Evolutionary conservation across 1,140 invertebrate species (phyloP).

Genomic region (Microplitis mediator): DNA sequence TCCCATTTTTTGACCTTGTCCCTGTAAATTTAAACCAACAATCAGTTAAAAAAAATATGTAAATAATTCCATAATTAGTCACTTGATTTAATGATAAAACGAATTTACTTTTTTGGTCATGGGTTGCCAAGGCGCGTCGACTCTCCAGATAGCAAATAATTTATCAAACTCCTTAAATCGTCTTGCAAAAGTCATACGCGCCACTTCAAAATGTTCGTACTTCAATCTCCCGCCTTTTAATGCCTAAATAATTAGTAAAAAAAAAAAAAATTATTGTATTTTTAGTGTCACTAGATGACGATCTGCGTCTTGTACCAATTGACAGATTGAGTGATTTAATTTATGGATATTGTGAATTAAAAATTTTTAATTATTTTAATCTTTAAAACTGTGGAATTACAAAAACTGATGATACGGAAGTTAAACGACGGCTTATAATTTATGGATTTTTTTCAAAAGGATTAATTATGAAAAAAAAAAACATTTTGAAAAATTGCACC

Average conservation of each 20-base stretch:
- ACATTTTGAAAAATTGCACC: no score
- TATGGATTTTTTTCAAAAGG: neutral
- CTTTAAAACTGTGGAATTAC: no score
- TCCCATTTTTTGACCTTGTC: constrained; percentile 90
- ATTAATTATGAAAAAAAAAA: neutral
- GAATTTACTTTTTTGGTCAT: constrained; percentile 79
- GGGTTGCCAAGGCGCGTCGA: constrained; percentile 95
- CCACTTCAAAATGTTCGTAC: constrained; percentile 86
- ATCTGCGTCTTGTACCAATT: no score
- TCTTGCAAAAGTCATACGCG: constrained; percentile 76
- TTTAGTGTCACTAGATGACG: no score
- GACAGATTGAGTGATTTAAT: no score
- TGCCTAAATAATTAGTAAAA: constrained; percentile 63
- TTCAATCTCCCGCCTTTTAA: constrained; percentile 81
- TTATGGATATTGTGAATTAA: no score
- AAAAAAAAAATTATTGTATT: no score
- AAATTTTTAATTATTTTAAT: no score
- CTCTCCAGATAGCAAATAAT: constrained; percentile 95
- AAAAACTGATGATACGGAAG: no score
- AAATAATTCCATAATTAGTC: constrained; percentile 4
- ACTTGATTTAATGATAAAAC: neutral
- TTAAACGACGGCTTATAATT: no score
- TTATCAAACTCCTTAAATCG: constrained; percentile 79
- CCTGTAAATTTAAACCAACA: constrained; percentile 52
- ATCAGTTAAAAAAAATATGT: neutral